phyloP scores from a whole-genome alignment of 2,888 invertebrate species.

The Gibbula magus region DNA sequence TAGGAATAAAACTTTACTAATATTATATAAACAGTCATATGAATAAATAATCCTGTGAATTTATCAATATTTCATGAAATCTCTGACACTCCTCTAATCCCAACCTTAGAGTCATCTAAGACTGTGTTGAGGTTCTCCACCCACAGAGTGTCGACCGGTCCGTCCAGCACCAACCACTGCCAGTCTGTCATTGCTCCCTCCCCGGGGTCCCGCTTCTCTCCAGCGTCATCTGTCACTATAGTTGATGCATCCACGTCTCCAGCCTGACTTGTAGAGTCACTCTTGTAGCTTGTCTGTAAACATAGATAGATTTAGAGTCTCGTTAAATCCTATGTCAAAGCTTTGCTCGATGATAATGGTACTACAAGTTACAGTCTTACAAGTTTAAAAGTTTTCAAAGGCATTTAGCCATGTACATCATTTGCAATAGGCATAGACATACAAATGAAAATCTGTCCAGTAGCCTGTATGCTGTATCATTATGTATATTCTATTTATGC shows the following conservation, averaged over 20 bases:
- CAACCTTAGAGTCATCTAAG: constrained; percentile 72
- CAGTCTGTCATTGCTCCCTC: constrained; percentile 61
- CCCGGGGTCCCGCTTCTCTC: constrained; percentile 46
- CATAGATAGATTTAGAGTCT: neutral
- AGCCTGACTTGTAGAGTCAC: constrained; percentile 23
- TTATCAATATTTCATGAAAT: too few species aligned
- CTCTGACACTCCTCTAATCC: neutral
- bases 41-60: too few species aligned
- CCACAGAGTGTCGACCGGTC: constrained; percentile 75
- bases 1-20: too few species aligned
- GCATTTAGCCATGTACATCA: too few species aligned
- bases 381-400: too few species aligned
- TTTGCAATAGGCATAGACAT: too few species aligned
- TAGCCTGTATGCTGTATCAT: too few species aligned
- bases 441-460: too few species aligned
- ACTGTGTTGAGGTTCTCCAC: constrained; percentile 75
- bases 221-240: constrained; percentile 32
- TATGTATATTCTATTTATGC: too few species aligned
- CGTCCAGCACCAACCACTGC: constrained; percentile 74
- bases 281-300: constrained; percentile 28
- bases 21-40: too few species aligned
- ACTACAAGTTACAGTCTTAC: too few species aligned
- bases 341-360: neutral
- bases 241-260: constrained; percentile 23
- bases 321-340: neutral